phyloP scores from a whole-genome alignment of 2,113 vertebrate species.

The Pogona vitticeps region DNA sequence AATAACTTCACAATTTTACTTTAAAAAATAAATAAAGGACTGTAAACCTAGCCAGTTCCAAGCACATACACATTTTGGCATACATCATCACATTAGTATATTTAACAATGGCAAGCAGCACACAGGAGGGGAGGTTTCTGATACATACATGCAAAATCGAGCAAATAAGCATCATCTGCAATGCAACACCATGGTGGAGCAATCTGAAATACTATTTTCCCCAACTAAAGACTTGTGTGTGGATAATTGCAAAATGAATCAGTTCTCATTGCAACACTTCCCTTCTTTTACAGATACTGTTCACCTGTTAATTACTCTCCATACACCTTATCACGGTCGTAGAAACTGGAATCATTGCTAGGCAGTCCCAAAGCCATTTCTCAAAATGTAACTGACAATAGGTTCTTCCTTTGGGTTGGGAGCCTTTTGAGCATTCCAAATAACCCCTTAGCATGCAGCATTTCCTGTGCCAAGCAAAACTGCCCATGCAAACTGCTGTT shows the following conservation, averaged over 20 bases:
- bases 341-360: slow-evolving; percentile 65
- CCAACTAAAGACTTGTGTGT: slow-evolving; percentile 53
- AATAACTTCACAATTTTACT: slow-evolving; percentile 33
- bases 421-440: slow-evolving; percentile 59
- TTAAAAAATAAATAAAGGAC: background rate
- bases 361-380: slow-evolving; percentile 69
- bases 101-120: slow-evolving; percentile 63
- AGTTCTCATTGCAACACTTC: slow-evolving; percentile 63
- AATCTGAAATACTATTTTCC: slow-evolving; percentile 46
- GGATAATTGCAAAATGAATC: slow-evolving; percentile 56
- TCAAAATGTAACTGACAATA: slow-evolving; percentile 68
- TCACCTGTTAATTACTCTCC: slow-evolving; percentile 50
- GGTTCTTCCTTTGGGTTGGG: slow-evolving; percentile 55
- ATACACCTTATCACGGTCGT: slow-evolving; percentile 62
- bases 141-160: slow-evolving; percentile 74
- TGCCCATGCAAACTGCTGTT: slow-evolving; percentile 78
- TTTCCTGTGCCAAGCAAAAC: slow-evolving; percentile 76
- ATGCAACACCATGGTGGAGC: slow-evolving; percentile 44
- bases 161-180: slow-evolving; percentile 67
- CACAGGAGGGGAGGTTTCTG: slow-evolving; percentile 43
- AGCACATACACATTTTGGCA: background rate
- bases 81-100: slow-evolving; percentile 13
- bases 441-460: slow-evolving; percentile 73
- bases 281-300: slow-evolving; percentile 61
- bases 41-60: slow-evolving; percentile 38